Base-by-base conservation (phyloP, 2,888 invertebrate genomes). In the Drosophila anceps region DNA sequence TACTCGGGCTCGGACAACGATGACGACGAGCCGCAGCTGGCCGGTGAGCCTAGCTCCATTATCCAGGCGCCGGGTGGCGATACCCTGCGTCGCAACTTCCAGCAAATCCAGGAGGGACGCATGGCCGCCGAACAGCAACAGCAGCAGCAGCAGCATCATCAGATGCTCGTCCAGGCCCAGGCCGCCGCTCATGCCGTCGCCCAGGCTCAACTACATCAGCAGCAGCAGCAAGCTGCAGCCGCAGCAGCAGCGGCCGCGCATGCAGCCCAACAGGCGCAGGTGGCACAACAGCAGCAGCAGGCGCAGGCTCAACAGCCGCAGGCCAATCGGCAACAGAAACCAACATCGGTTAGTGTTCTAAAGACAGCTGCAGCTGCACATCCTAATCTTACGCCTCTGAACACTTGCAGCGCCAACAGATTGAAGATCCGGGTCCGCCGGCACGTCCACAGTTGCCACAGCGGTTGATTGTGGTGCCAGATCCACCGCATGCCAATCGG, bases 1-100 rank as follows among this genome's bases (percentile, higher is more conserved):
- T 98, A 98, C 93, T 98, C 98, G 41, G 98, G 98, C 37, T 98
- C 98, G 67, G 99, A 99, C 92, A 98, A 98, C 80, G 99, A 99
- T 91, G 99, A 99, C 87, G 98, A 98, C 87, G 98, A 98, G 88
- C 96, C 96, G 58, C 97, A 96, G 44, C 95, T 97, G 83, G 97
- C 98, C 27, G 98, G 98, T 6, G 98, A 98, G 93, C 98, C 98
- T 15, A 98, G 98, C 81, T 98, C 98, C 72, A 98, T 98, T 90
- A 96, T 99, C 80, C 95, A 95, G 84, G 96, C 95, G 29, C 95
- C 96, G 29, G 98, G 98, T 69, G 99, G 99, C 64, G 98, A 99
- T 93, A 99, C 99, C 13, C 94, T 99, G 73, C 95, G 99, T 50
- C 95, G 99, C 70, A 99, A 99, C 94, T 99, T 99, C 95, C 98